Evolutionary conservation across 2,797 vertebrate species (phyloP).

Genomic region (Erethizon dorsatum): DNA sequence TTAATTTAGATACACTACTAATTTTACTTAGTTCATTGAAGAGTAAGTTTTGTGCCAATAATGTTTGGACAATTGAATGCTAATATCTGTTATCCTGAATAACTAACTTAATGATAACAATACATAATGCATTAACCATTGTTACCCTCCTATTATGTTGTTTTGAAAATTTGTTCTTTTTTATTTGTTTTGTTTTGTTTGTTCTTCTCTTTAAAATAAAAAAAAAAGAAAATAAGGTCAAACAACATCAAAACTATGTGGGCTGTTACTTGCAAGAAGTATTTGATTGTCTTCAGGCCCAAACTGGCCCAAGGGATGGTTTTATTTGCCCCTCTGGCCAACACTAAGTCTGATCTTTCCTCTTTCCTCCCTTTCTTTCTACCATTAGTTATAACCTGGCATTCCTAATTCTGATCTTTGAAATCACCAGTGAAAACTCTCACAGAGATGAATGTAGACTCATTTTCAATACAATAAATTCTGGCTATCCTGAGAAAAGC

Average conservation of each 20-base stretch:
- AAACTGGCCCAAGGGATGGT: not conserved
- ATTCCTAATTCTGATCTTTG: constrained; percentile 14
- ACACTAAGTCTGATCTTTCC: not conserved
- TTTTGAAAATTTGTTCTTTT: too few species aligned
- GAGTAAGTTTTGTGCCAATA: too few species aligned
- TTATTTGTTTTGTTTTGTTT: too few species aligned
- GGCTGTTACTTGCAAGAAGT: not conserved
- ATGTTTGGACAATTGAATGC: too few species aligned
- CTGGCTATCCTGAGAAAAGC: not conserved
- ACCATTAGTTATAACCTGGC: not conserved
- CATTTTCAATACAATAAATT: not conserved
- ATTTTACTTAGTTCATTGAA: too few species aligned
- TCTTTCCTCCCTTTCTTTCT: not conserved
- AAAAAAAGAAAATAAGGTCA: too few species aligned
- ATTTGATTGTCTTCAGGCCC: not conserved
- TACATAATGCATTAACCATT: too few species aligned
- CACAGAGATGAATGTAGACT: not conserved
- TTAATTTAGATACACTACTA: too few species aligned
- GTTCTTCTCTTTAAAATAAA: too few species aligned
- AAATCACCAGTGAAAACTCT: constrained; percentile 41
- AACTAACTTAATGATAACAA: too few species aligned
- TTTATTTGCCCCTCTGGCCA: not conserved
- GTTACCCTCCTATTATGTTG: too few species aligned
- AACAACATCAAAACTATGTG: not conserved
- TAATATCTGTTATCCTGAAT: too few species aligned